Evolutionary conservation across 2,888 invertebrate species (phyloP), one percentile per base, ranked within the genome.

Genomic region (Autographa gamma): DNA sequence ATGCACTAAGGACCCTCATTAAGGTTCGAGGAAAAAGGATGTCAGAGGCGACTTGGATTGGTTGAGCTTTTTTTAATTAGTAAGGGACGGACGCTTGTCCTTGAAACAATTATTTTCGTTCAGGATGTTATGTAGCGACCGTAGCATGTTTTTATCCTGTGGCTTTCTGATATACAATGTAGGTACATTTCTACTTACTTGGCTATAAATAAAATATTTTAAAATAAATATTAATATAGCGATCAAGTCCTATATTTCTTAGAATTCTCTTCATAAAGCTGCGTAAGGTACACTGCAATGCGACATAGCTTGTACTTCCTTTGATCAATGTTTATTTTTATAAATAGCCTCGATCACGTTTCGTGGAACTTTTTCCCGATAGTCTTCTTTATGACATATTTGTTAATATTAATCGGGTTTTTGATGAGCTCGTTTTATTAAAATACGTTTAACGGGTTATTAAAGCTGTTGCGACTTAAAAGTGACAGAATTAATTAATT

Each of bases 1-100:
- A 48, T 48, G 48, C n/a, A 48, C 48, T 48, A 48, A 48, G 48
- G n/a, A 48, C 48, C 48, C n/a, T 48, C 48, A 48, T 48, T 48
- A 48, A 48, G 48, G 48, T 6, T n/a, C 48, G n/a, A 38, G 48
- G 48, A n/a, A 48, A 16, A 48, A 48, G 48, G 48, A 48, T n/a
- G n/a, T 48, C 48, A 48, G 48, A 48, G n/a, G 48, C 48, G 48
- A 48, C n/a, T 48, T 48, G 48, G 48, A 48, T 48, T 48, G n/a
- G 48, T 48, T 48, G 48, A 48, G 48, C 48, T 48, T 48, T 48
- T 48, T 48, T 48, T 48, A 48, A 48, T 48, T 48, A 48, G n/a
- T n/a, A 48, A 48, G 48, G 48, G 48, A 48, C 48, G 16, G 48
- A 48, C 48, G 48, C 5, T n/a, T 48, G 48, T 48, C 48, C 48